phyloP scores from a whole-genome alignment of 2,113 vertebrate genomes.

The Sciurus niger region DNA sequence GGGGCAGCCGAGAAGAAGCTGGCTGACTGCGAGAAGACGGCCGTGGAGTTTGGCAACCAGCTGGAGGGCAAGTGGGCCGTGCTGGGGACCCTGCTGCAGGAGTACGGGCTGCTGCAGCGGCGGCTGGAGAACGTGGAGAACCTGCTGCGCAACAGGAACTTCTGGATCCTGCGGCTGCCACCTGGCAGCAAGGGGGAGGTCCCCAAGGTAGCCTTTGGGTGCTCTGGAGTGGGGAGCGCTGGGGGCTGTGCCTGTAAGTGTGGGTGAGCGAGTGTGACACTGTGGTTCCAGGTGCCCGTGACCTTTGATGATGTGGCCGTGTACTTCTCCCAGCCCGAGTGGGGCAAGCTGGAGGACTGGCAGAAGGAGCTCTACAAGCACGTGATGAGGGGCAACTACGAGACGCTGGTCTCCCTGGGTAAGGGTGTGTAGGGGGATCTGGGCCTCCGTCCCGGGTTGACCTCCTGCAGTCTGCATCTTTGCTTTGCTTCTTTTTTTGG shows the following conservation, averaged over 20 bases:
- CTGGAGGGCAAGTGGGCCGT: constrained; percentile 79
- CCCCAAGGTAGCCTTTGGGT: constrained; percentile 73
- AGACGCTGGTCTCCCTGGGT: constrained; percentile 83
- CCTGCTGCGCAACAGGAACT: constrained; percentile 74
- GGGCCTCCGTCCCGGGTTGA: not conserved
- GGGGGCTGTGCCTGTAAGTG: fast-evolving
- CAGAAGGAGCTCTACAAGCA: constrained; percentile 86
- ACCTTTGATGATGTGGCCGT: constrained; percentile 71
- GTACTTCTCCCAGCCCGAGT: constrained; percentile 78
- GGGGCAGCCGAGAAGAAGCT: constrained; percentile 75
- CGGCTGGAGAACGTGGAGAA: constrained; percentile 81
- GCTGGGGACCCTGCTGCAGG: constrained; percentile 74
- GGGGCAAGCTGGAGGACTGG: constrained; percentile 77
- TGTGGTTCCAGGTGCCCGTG: constrained; percentile 82
- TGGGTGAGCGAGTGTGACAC: not conserved
- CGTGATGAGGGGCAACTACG: constrained; percentile 68
- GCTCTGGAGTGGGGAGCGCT: not conserved
- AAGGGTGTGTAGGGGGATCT: constrained; percentile 36
- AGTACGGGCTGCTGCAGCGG: constrained; percentile 71
- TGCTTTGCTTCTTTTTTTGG: not conserved
- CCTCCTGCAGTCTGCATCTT: not conserved
- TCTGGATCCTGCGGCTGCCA: constrained; percentile 82
- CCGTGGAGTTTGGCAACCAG: constrained; percentile 61
- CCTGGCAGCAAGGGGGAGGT: constrained; percentile 74
- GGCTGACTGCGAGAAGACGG: constrained; percentile 55